Conservation (phyloP, 2,113 vertebrate genomes). For the Enhydra lutris region DNA sequence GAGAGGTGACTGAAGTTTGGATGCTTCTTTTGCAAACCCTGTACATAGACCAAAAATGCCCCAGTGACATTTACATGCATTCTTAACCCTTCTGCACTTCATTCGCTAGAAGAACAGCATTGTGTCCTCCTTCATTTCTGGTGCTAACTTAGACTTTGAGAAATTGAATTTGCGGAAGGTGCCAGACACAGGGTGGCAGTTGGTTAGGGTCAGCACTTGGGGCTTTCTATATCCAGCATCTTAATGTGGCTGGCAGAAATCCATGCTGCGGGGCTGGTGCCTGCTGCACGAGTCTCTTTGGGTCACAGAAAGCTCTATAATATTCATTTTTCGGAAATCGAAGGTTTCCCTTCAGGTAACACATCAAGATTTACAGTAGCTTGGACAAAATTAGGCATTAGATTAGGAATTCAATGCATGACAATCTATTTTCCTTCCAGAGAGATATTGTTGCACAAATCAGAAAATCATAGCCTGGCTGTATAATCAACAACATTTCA, state of each 20-base stretch:
- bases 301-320: conserved; percentile 63
- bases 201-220: not conserved
- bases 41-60: not conserved
- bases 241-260: not conserved
- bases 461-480: conserved; percentile 67
- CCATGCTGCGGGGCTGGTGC: rapidly evolving
- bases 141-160: not conserved
- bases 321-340: conserved; percentile 60
- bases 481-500: conserved; percentile 69
- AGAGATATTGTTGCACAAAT: conserved; percentile 68
- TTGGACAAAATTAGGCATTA: conserved; percentile 54
- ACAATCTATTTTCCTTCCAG: conserved; percentile 58
- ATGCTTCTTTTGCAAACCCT: not conserved
- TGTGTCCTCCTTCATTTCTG: not conserved
- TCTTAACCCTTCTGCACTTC: not conserved
- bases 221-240: conserved; percentile 41
- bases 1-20: not conserved
- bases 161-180: not conserved
- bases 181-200: not conserved
- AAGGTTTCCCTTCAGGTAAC: conserved; percentile 69
- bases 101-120: not conserved
- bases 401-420: conserved; percentile 63
- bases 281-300: conserved; percentile 36
- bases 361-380: conserved; percentile 62
- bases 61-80: not conserved